Evolutionary conservation across 2,888 invertebrate species (phyloP).

Genomic region (Nomada flava): DNA sequence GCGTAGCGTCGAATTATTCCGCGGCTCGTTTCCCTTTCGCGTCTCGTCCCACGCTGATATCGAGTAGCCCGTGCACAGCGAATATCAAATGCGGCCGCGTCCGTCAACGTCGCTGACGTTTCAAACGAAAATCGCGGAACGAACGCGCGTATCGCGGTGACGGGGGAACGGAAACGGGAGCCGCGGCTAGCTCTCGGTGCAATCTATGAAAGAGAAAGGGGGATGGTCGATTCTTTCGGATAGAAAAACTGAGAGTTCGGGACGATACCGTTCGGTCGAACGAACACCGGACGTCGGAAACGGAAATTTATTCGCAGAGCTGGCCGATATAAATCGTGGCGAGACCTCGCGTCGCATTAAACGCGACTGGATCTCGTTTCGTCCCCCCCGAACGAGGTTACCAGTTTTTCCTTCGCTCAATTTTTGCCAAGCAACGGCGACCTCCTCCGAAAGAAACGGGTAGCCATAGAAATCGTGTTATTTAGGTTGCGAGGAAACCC

Average conservation of each 20-base stretch:
- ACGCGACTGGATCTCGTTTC: too few relatives aligned
- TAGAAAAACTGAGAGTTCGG: neutral
- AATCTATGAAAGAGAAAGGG: neutral
- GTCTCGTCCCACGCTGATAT: conserved; percentile 9
- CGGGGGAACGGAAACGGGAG: neutral
- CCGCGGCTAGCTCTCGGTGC: neutral
- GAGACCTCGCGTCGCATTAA: conserved; percentile 1
- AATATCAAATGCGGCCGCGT: conserved; percentile 35
- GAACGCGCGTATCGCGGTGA: neutral
- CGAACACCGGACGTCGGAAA: conserved; percentile 13
- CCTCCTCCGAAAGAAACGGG: neutral
- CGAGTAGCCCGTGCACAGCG: conserved; percentile 6
- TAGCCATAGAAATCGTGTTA: conserved; percentile 54
- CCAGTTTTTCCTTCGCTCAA: neutral
- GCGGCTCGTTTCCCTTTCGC: conserved; percentile 52
- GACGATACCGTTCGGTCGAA: conserved; percentile 5
- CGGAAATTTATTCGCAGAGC: conserved; percentile 24
- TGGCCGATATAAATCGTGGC: neutral
- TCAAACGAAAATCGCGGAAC: neutral
- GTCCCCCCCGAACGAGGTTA: too few relatives aligned
- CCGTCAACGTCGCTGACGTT: conserved; percentile 29
- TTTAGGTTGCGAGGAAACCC: conserved; percentile 56
- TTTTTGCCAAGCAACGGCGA: neutral
- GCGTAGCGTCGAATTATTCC: conserved; percentile 50
- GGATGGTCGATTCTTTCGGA: neutral